These are phyloP conservation scores for Cremastinae sp. DNA, from an alignment of 2,888 invertebrate species.

Conservation along the genomic window DNA sequence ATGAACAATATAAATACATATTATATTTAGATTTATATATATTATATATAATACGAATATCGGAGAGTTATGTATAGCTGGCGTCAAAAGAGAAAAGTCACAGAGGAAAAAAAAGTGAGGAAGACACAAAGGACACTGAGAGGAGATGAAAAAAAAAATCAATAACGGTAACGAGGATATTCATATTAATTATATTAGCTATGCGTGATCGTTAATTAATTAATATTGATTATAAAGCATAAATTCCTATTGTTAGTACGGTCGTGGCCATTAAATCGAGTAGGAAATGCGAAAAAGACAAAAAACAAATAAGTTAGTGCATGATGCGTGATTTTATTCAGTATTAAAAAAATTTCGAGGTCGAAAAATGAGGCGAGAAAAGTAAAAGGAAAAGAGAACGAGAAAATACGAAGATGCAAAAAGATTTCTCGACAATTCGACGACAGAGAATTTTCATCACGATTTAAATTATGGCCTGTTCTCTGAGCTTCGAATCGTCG, in stretches of 20 bases:
- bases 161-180: slow-evolving; percentile 57
- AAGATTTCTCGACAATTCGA: slow-evolving; percentile 15
- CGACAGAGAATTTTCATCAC: not conserved
- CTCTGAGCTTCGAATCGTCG: slow-evolving; percentile 27
- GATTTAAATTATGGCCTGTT: slow-evolving; percentile 9
- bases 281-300: slow-evolving; percentile 22
- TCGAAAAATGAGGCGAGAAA: no score
- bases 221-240: slow-evolving; percentile 56
- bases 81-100: slow-evolving; percentile 52
- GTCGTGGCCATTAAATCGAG: slow-evolving; percentile 52
- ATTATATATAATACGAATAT: slow-evolving; percentile 66
- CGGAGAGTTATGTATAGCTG: slow-evolving; percentile 70
- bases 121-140: slow-evolving; percentile 58
- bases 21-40: slow-evolving; percentile 69
- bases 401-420: slow-evolving; percentile 32
- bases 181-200: slow-evolving; percentile 62
- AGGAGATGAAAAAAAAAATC: slow-evolving; percentile 53
- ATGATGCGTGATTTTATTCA: slow-evolving; percentile 54
- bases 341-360: slow-evolving; percentile 42
- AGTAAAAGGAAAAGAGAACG: slow-evolving; percentile 33
- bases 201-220: slow-evolving; percentile 63
- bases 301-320: slow-evolving; percentile 21
- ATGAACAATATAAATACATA: slow-evolving; percentile 68
- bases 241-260: slow-evolving; percentile 62
- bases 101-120: slow-evolving; percentile 53